Evolutionary conservation across 2,888 invertebrate genomes (phyloP).

Genomic region (Callosobruchus maculatus): DNA sequence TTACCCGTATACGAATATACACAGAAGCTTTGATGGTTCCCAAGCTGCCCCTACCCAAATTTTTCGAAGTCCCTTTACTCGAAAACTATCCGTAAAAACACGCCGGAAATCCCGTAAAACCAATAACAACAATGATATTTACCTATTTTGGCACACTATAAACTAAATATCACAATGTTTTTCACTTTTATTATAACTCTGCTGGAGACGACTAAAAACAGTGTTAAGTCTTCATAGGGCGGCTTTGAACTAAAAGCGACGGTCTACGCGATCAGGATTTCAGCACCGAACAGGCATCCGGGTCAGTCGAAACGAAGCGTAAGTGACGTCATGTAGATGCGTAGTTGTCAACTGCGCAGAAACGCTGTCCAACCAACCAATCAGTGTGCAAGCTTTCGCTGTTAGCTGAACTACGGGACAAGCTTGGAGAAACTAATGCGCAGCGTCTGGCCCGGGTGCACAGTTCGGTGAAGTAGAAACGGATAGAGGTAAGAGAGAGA

Average conservation of each 20-base stretch:
- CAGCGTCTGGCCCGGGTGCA: constrained; percentile 32
- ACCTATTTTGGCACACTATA: constrained; percentile 52
- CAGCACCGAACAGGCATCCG: constrained; percentile 30
- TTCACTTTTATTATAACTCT: constrained; percentile 44
- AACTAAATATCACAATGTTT: constrained; percentile 50
- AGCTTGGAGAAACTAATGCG: constrained; percentile 40
- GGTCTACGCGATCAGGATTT: constrained; percentile 28
- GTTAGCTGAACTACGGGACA: constrained; percentile 36
- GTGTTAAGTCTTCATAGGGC: constrained; percentile 43
- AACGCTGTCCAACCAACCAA: constrained; percentile 34
- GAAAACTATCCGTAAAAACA: constrained; percentile 5
- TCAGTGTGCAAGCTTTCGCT: constrained; percentile 36
- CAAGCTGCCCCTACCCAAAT: neutral
- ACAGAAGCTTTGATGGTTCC: constrained; percentile 23
- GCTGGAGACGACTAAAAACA: constrained; percentile 42
- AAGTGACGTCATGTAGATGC: constrained; percentile 38
- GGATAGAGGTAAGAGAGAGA: constrained; percentile 47
- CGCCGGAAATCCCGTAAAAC: constrained; percentile 2
- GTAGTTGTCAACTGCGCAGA: constrained; percentile 31
- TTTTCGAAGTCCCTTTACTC: constrained; percentile 10
- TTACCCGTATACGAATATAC: constrained; percentile 16
- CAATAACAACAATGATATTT: constrained; percentile 27
- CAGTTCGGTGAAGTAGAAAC: constrained; percentile 43
- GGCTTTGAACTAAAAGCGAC: constrained; percentile 47
- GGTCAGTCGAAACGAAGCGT: constrained; percentile 25